These are phyloP conservation scores for Oreochromis mossambicus DNA, from an alignment of 2,797 vertebrate genomes.

Conservation along the genomic window DNA sequence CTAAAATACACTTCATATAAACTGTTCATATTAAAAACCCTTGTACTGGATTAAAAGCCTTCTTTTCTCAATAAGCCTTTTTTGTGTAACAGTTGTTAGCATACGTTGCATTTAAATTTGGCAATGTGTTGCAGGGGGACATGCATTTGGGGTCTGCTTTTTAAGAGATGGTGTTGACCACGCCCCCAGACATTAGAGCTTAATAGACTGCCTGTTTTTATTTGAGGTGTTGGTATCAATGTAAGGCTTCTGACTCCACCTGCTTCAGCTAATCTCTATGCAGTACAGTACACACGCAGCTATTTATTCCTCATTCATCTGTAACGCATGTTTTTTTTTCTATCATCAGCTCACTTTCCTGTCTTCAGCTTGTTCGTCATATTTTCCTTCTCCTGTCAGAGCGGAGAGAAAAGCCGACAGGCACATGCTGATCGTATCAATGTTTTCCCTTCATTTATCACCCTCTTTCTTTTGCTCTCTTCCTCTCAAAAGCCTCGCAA, in stretches of 20 bases:
- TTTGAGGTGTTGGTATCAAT: neutral
- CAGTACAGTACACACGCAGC: neutral
- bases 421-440: conserved; percentile 32
- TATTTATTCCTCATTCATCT: neutral
- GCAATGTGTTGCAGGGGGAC: neutral
- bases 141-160: neutral
- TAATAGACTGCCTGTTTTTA: neutral
- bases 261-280: neutral
- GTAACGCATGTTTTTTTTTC: neutral
- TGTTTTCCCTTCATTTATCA: conserved; percentile 40
- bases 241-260: neutral
- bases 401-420: conserved; percentile 9
- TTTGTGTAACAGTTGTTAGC: neutral
- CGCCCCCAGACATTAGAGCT: neutral
- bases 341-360: conserved; percentile 9
- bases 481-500: conserved; percentile 45
- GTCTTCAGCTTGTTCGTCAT: neutral
- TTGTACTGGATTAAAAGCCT: neutral
- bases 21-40: neutral
- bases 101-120: neutral
- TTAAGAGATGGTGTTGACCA: neutral
- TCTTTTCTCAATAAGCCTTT: neutral
- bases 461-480: conserved; percentile 25
- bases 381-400: conserved; percentile 12
- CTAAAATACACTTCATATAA: neutral